phyloP scores from a whole-genome alignment of 2,113 vertebrate species.

The Lagenorhynchus albirostris region DNA sequence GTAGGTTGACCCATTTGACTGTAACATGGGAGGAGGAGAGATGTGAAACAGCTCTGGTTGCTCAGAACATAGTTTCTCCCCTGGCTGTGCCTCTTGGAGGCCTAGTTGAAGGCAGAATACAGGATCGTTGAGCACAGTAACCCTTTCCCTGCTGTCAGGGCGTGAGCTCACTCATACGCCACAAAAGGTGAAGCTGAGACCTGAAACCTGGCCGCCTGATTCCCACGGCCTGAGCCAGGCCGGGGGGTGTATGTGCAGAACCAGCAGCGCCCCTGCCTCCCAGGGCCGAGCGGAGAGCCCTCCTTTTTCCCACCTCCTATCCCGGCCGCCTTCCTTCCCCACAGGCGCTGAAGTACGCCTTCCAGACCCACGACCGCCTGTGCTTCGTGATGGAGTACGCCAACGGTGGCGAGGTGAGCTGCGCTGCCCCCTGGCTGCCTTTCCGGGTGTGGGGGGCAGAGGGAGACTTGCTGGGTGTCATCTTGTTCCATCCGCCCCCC shows the following conservation, averaged over 20 bases:
- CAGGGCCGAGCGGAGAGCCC: not conserved
- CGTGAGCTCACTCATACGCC: not conserved
- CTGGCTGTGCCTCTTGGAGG: not conserved
- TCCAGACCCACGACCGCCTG: slow-evolving; percentile 94
- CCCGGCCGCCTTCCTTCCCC: not conserved
- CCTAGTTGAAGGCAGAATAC: not conserved
- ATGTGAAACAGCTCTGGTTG: not conserved
- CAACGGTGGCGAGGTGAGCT: slow-evolving; percentile 92
- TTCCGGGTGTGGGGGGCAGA: rapidly evolving
- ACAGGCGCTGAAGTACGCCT: slow-evolving; percentile 95
- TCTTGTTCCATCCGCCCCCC: rapidly evolving
- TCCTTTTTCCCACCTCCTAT: not conserved
- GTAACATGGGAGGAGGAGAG: not conserved
- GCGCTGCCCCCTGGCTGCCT: rapidly evolving
- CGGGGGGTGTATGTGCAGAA: rapidly evolving
- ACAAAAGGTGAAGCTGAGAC: not conserved
- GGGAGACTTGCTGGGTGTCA: not conserved
- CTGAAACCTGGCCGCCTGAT: not conserved
- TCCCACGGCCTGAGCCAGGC: not conserved
- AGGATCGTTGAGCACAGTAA: too few relatives aligned
- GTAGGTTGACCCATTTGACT: not conserved
- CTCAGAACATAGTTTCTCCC: not conserved
- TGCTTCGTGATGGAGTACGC: slow-evolving; percentile 99
- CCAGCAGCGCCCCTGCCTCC: not conserved
- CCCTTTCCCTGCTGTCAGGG: not conserved